Conservation (phyloP, 1,140 invertebrate genomes). For the Drosophila arawakana region DNA sequence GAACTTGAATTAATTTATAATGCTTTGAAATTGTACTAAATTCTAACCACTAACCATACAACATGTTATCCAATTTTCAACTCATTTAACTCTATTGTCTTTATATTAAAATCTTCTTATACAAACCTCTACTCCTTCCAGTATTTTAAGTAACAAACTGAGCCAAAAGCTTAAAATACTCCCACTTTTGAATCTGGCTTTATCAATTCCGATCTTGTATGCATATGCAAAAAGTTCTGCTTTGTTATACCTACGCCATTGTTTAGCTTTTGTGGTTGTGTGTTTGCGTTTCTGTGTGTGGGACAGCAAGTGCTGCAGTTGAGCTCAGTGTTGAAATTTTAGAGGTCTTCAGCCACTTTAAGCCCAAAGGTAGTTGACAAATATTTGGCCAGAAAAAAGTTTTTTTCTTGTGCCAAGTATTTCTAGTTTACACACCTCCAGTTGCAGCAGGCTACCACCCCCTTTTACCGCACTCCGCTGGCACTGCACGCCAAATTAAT, state of each 20-base stretch:
- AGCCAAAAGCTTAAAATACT: too few relatives aligned
- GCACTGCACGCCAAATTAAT: slow-evolving; percentile 46
- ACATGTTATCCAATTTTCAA: too few relatives aligned
- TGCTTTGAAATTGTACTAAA: too few relatives aligned
- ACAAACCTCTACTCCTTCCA: too few relatives aligned
- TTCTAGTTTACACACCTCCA: neutral
- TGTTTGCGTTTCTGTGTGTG: neutral
- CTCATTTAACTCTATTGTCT: too few relatives aligned
- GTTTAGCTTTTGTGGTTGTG: neutral
- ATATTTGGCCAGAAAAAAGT: slow-evolving; percentile 41
- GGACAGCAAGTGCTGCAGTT: slow-evolving; percentile 32
- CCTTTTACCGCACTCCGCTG: too few relatives aligned
- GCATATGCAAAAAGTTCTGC: slow-evolving; percentile 26
- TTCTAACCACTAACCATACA: too few relatives aligned
- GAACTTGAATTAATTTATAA: too few relatives aligned
- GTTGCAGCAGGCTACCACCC: too few relatives aligned
- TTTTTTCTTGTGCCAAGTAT: neutral
- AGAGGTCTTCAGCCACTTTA: slow-evolving; percentile 21
- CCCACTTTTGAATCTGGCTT: neutral
- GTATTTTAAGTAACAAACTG: too few relatives aligned
- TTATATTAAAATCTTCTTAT: too few relatives aligned
- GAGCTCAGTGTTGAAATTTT: slow-evolving; percentile 32
- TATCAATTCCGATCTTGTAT: slow-evolving; percentile 5
- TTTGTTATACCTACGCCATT: slow-evolving; percentile 15
- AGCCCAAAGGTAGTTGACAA: slow-evolving; percentile 38